Base-by-base conservation (phyloP, 1,140 invertebrate genomes). In the Zaprionus tsacasi region DNA sequence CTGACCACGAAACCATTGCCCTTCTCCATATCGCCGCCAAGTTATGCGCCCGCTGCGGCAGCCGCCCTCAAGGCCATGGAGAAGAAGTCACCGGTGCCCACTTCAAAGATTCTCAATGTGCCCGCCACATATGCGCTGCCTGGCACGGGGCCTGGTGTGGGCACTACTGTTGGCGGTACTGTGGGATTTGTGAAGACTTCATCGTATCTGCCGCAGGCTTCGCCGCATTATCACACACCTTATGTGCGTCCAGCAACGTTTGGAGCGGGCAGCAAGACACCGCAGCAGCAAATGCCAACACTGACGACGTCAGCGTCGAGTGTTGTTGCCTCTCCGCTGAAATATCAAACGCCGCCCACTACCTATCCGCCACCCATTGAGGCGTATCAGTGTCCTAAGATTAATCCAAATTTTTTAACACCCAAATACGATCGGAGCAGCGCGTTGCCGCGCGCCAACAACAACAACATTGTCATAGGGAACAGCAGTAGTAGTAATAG, bases 281-380 rank as follows among this genome's bases (percentile, higher is more conserved):
- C 83, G 2, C 76, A 43, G n/a, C 40, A 43, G 12, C 56, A 50
- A 35, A 36, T 45, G 45, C 67, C 63, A 12, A 30, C 57, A 11
- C 33, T 55, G 4, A 13, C 79, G 17, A 60, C 71, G 12, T 11
- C 57, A 40, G 13, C 57, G 1, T 15, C 70, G 27, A 40, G 50
- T 3, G 33, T 35, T 5, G 50, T 64, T n/a, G 50, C 70, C 5
- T 82, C 91, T 0, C 91, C 91, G 10, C 36, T 92, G 1, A 92
- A 92, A 56, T 92, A 92, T 54, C 91, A 91, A 55, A 90, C 91
- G 10, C 78, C 91, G 25, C 89, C 91, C 43, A 91, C 89, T 10
- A 92, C 89, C 6, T 92, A 92, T 81, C 91, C 91, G 56, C 87
- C 91, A 4, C 91, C 91, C 57, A 92, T 92, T n/a, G 91, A 92